phyloP scores from a whole-genome alignment of 1,140 invertebrate species.

The Leptinotarsa texana region DNA sequence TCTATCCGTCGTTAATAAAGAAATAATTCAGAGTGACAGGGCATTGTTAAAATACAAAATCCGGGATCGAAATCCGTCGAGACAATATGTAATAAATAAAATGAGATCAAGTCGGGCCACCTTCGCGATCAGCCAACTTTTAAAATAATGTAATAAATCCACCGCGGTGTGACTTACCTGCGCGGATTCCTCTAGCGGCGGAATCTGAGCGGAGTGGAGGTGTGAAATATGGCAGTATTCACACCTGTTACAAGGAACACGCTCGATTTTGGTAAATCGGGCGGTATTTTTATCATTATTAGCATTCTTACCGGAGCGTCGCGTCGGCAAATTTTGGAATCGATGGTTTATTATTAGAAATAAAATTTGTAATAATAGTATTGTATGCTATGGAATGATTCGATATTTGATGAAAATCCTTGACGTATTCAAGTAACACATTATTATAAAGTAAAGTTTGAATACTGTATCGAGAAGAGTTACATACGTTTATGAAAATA shows the following conservation, averaged over 20 bases:
- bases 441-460: too few species aligned
- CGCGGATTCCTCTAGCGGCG: not conserved
- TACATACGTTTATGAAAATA: too few species aligned
- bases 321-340: not conserved
- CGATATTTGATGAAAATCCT: too few species aligned
- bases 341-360: too few species aligned
- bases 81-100: constrained; percentile 30
- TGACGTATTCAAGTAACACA: too few species aligned
- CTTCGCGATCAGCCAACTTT: constrained; percentile 12
- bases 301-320: not conserved
- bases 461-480: too few species aligned
- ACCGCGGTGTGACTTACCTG: constrained; percentile 17
- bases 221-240: constrained; percentile 12
- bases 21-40: constrained; percentile 27
- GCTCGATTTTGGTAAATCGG: not conserved
- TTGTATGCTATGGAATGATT: too few species aligned
- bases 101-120: constrained; percentile 19
- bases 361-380: too few species aligned
- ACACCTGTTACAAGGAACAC: not conserved
- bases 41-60: constrained; percentile 18
- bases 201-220: not conserved
- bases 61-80: constrained; percentile 16
- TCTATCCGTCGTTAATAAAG: constrained; percentile 19
- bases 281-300: not conserved
- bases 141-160: constrained; percentile 26